Percentiles rank a stretch among this genome's conserved stretches.
phyloP scores from a whole-genome alignment of 2,797 vertebrate genomes.

The Pipistrellus nathusii region DNA sequence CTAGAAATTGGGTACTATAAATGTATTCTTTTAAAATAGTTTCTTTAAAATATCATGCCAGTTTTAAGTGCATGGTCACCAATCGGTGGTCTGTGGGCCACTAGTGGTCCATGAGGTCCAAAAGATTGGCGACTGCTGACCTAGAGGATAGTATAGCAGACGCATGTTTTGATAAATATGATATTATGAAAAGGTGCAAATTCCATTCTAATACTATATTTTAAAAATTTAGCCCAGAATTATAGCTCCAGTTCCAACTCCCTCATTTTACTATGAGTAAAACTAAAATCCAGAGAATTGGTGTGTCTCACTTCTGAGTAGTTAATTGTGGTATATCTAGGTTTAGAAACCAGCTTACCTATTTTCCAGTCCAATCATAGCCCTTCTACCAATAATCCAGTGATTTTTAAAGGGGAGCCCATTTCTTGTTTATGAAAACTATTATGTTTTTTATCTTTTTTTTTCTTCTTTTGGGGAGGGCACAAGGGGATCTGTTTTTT shows the following conservation, averaged over 20 bases:
- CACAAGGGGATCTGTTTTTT: no score
- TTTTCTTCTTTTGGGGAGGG: no score
- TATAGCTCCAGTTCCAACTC: background rate
- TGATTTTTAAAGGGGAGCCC: constrained; percentile 27
- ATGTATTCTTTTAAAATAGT: constrained; percentile 15
- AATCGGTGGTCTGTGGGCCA: no score
- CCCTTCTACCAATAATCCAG: background rate
- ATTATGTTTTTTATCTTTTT: background rate
- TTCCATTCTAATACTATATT: constrained; percentile 15
- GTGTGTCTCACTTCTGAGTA: background rate
- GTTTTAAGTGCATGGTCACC: background rate
- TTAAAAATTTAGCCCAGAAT: background rate
- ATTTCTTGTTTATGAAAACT: constrained; percentile 48
- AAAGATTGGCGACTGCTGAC: background rate
- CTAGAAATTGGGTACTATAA: background rate
- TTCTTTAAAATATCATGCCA: background rate
- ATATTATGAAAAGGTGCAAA: background rate
- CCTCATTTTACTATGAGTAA: constrained; percentile 7
- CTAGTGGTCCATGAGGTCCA: no score
- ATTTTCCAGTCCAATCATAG: background rate
- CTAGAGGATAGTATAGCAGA: background rate
- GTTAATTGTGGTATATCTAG: background rate
- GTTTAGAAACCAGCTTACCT: constrained; percentile 6
- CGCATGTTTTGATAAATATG: constrained; percentile 8
- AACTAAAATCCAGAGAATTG: background rate